Conservation (phyloP, 1,140 invertebrate species). For the Drosophila ohnishii region DNA sequence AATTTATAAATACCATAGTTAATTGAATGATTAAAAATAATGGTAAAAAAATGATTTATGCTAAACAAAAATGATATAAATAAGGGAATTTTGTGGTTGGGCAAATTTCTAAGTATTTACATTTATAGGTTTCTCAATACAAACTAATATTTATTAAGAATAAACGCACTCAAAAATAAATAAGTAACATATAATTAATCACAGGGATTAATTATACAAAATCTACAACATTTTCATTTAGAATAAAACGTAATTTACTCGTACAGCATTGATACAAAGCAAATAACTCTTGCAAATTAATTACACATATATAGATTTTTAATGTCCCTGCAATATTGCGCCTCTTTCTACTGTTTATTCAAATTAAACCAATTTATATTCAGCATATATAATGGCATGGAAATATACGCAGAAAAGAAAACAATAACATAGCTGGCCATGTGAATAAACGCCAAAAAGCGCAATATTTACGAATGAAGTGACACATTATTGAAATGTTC, state of each 20-base stretch:
- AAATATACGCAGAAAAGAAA: constrained; percentile 4
- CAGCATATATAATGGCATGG: constrained; percentile 20
- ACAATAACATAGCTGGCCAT: constrained; percentile 12
- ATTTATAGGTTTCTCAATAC: no score
- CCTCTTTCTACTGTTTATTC: constrained; percentile 12
- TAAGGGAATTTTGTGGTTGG: no score
- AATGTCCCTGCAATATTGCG: constrained; percentile 6
- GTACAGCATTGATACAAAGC: background rate
- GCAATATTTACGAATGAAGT: constrained; percentile 7
- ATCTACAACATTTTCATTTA: background rate
- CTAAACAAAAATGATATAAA: background rate
- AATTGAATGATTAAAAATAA: background rate
- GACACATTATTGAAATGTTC: constrained; percentile 3
- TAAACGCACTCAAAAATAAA: background rate
- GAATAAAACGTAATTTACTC: background rate
- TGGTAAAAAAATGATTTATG: background rate
- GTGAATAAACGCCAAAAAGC: constrained; percentile 9
- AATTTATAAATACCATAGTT: constrained; percentile 2
- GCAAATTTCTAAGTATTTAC: no score
- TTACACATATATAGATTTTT: background rate
- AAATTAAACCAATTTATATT: constrained; percentile 18
- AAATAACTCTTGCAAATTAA: constrained; percentile 14
- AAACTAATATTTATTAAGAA: no score
- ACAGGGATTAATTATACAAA: background rate
- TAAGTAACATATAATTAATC: background rate